Base-by-base conservation (phyloP, 1,140 invertebrate genomes). In the Achatina immaculata region DNA sequence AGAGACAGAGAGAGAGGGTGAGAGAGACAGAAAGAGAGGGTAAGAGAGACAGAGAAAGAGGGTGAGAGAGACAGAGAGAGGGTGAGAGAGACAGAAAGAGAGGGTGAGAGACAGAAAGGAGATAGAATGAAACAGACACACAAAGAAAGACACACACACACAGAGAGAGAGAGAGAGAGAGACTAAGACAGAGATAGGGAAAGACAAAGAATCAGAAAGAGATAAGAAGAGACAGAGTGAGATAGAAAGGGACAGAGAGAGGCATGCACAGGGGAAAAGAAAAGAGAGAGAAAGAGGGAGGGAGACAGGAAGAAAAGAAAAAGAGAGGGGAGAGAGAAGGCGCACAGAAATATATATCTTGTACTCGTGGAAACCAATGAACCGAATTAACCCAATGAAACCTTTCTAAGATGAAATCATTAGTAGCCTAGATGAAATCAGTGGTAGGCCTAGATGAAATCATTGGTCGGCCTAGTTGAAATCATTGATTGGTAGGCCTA, bases 101-200 rank as follows among this genome's bases (percentile, higher is more conserved):
- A n/a, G n/a, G n/a, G n/a, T n/a, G 19, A 51, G 73, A 0, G 73
- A 43, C 19, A 0, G 73, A 38, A 9, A 42, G 58, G 42, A 31
- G 45, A 55, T 43, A 80, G 78, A 80, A 69, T 58, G 78, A 80
- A 48, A 80, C 68, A 80, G 68, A 80, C 68, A 73, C 43, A 73
- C 48, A 80, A 40, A 73, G 42, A 73, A 38, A 80, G 66, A 73
- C 14, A 80, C 68, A 72, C 45, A 73, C 43, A 80, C 28, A 80
- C 43, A 80, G 68, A 73, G 78, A 80, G 68, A 80, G 78, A 80
- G 68, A 80, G 68, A 73, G 78, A 62, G 43, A 73, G 62, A 73
- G 48, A 80, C 19, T 66, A 31, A 80, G 3, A 80, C 31, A 71
- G 66, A 72, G 45, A 80, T 34, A 62, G 68, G 73, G 45, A 80